Conservation (phyloP, 2,113 vertebrate genomes). For the Prolemur simus region DNA sequence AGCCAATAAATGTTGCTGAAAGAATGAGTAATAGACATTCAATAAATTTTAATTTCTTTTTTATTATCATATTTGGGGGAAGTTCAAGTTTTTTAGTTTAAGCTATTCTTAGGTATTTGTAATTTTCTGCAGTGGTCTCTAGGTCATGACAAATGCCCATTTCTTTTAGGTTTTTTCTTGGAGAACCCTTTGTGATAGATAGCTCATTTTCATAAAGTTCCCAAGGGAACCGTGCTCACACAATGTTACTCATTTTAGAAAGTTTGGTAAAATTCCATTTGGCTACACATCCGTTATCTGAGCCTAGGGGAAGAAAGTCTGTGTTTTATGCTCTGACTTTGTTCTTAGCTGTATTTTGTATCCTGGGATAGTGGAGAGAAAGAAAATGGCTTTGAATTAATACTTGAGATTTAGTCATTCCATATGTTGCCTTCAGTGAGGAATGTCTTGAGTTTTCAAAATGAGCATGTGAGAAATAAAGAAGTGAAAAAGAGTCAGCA, state of each 20-base stretch:
- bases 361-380: neutral
- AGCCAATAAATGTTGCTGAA: slow-evolving; percentile 57
- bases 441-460: slow-evolving; percentile 41
- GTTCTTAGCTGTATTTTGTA: slow-evolving; percentile 45
- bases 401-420: slow-evolving; percentile 51
- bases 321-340: slow-evolving; percentile 28
- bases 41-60: slow-evolving; percentile 46
- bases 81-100: slow-evolving; percentile 38
- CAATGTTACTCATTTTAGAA: slow-evolving; percentile 64
- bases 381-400: slow-evolving; percentile 42
- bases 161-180: slow-evolving; percentile 44
- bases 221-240: slow-evolving; percentile 44
- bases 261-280: slow-evolving; percentile 67
- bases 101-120: slow-evolving; percentile 24
- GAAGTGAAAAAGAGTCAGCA: neutral
- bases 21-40: slow-evolving; percentile 29
- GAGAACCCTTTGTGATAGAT: slow-evolving; percentile 30
- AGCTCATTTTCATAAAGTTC: slow-evolving; percentile 58
- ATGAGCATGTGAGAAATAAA: neutral
- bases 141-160: neutral
- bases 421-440: slow-evolving; percentile 15
- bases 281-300: slow-evolving; percentile 47
- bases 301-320: slow-evolving; percentile 36
- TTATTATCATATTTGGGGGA: slow-evolving; percentile 36
- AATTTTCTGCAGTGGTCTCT: slow-evolving; percentile 40